Conservation (phyloP, 2,113 vertebrate genomes). For the Gnathonemus echidnorhynchus region DNA sequence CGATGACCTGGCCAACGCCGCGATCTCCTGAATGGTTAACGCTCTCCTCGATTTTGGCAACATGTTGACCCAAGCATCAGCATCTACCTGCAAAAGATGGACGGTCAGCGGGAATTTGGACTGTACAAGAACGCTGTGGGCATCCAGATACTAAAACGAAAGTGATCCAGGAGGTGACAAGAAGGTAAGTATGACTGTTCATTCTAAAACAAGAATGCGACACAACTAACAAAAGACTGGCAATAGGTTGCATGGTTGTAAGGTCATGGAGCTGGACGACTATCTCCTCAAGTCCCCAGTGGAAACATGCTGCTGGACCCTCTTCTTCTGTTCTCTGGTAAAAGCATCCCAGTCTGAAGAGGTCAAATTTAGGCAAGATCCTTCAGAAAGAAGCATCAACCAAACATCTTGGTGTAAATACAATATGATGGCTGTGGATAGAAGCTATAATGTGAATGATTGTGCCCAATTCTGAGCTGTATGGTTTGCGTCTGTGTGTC, state of each 20-base stretch:
- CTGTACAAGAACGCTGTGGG: neutral
- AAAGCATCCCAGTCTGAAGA: neutral
- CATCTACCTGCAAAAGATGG: slow-evolving; percentile 76
- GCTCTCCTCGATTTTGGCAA: slow-evolving; percentile 96
- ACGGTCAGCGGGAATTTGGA: neutral
- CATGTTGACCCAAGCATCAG: slow-evolving; percentile 93
- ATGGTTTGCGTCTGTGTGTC: neutral
- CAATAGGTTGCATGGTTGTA: neutral
- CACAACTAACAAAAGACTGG: neutral
- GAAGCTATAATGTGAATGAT: neutral
- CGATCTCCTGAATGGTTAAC: slow-evolving; percentile 95
- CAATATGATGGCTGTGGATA: neutral
- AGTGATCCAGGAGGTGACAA: neutral
- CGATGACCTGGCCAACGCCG: slow-evolving; percentile 90
- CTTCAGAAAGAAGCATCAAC: neutral
- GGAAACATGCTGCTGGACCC: neutral
- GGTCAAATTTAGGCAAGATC: neutral
- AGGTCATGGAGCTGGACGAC: neutral
- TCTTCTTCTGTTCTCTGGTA: neutral
- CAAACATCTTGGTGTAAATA: neutral
- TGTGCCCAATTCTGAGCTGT: neutral
- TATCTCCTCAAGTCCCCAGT: neutral
- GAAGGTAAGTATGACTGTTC: neutral
- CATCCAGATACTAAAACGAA: neutral
- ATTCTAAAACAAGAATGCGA: neutral